Percentiles rank a stretch among this genome's conserved stretches.
These are phyloP conservation scores for Xenus cinereus DNA, from an alignment of 2,113 vertebrate species.

Conservation along the genomic window DNA sequence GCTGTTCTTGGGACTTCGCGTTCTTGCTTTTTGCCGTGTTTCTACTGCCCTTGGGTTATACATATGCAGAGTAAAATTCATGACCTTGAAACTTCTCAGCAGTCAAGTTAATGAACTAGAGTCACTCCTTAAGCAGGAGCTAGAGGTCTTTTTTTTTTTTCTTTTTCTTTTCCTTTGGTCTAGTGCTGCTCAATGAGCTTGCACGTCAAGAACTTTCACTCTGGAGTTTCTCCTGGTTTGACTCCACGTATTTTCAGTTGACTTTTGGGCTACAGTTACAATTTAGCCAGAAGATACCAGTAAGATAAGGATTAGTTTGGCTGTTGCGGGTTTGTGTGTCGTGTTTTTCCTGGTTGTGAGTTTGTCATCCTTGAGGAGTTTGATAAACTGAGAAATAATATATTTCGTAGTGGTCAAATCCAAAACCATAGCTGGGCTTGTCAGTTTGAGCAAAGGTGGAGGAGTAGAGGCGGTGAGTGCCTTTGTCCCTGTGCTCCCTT, in stretches of 20 bases:
- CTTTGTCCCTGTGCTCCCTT: not conserved
- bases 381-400: not conserved
- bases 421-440: fast-evolving
- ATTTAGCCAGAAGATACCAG: no score
- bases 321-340: not conserved
- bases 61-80: not conserved
- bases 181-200: not conserved
- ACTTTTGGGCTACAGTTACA: not conserved
- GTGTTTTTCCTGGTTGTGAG: not conserved
- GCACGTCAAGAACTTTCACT: not conserved
- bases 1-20: not conserved
- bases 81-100: not conserved
- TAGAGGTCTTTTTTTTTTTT: no score
- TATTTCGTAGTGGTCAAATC: not conserved
- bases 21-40: not conserved
- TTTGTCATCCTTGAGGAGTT: not conserved
- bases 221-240: not conserved
- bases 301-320: not conserved
- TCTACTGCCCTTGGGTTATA: not conserved
- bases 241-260: fast-evolving
- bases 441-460: fast-evolving
- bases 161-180: not conserved
- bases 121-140: not conserved
- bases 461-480: fast-evolving
- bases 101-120: not conserved